Evolutionary conservation across 1,140 invertebrate genomes (phyloP), one percentile per base, ranked within the genome.

Genomic region (Leptinotarsa lineolata): DNA sequence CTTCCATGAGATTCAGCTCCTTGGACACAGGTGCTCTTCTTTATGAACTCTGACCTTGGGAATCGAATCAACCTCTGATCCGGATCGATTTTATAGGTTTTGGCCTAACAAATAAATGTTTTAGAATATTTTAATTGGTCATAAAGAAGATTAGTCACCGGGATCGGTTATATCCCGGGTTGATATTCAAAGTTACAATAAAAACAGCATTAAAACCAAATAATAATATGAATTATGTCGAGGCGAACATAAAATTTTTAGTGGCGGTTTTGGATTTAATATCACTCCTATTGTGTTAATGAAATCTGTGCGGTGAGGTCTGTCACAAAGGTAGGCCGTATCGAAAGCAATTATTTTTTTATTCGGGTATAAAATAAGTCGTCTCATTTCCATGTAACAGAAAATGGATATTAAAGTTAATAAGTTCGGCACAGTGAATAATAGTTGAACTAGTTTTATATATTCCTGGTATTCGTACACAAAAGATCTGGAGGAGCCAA

Each of bases 201-300:
- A 64, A 64, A 64, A 64, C 21, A n/a, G 21, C 64, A 66, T 66
- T 66, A 66, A 66, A 66, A 46, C 39, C n/a, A 66, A 66, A 66
- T 66, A 66, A 44, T 30, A 66, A 66, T 66, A 66, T 66, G 64
- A 66, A 39, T 66, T 39, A 66, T 66, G 64, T 39, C 22, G 13
- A 18, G 15, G 30, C 64, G 15, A 44, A 39, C 64, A 44, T 66
- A 66, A 66, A 66, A 66, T 13, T 66, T 66, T 46, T 16, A 18
- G 13, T 13, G 24, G 15, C 13, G 64, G 24, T 66, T 66, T 66
- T 12, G 30, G 39, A 39, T 46, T 66, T 66, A 39, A 66, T 66
- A 66, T 66, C 64, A 66, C n/a, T 66, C 11, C 22, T 66, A 66
- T 66, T 66, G n/a, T 66, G 30, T 66, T 66, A 44, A 66, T 66